Conservation (phyloP, 2,888 invertebrate species). For the Cartodere bifasciata region DNA sequence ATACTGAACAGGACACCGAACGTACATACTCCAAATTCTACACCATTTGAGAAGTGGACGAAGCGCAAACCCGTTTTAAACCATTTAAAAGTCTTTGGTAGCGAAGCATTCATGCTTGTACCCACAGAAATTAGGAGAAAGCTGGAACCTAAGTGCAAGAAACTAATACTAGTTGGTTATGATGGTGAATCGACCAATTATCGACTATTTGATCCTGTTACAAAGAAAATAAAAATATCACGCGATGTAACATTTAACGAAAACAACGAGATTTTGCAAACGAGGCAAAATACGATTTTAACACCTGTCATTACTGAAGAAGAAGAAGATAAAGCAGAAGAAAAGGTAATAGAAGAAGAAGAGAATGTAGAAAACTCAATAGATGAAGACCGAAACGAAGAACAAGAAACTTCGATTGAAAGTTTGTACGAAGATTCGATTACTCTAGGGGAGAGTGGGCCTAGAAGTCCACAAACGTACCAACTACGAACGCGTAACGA, state of each 20-base stretch:
- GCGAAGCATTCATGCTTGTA: constrained; percentile 10
- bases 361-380: too few relatives aligned
- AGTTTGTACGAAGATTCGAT: too few relatives aligned
- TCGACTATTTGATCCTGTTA: constrained; percentile 15
- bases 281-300: not conserved
- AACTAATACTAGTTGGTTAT: constrained; percentile 14
- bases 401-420: too few relatives aligned
- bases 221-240: constrained; percentile 16
- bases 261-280: not conserved
- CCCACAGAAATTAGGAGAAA: constrained; percentile 11
- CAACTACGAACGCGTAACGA: too few relatives aligned
- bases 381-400: too few relatives aligned
- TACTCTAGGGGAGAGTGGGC: too few relatives aligned
- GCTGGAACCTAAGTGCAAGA: constrained; percentile 11
- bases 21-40: too few relatives aligned
- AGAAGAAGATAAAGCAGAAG: constrained; percentile 1
- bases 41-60: constrained; percentile 16
- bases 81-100: constrained; percentile 17
- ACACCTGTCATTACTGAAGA: constrained; percentile 1
- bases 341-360: too few relatives aligned
- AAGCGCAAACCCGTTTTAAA: constrained; percentile 13
- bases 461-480: too few relatives aligned
- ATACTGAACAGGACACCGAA: constrained; percentile 10
- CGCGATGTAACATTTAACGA: constrained; percentile 18
- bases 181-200: constrained; percentile 15